Evolutionary conservation across 1,140 invertebrate species (phyloP).

Genomic region (Meloidogyne chitwoodi): DNA sequence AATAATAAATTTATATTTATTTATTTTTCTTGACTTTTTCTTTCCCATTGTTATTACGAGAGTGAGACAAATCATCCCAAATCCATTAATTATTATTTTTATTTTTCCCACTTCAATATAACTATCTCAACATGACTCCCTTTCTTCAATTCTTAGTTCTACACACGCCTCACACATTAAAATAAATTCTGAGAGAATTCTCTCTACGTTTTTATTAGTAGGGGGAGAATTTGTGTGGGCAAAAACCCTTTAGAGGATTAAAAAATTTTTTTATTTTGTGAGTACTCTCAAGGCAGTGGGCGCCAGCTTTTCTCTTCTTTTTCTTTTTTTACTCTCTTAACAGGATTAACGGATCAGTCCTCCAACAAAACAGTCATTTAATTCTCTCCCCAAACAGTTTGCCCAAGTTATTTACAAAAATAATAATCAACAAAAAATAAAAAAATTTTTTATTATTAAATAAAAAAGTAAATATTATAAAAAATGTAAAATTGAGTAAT

Average conservation of each 20-base stretch:
- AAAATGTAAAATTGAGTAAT: neutral
- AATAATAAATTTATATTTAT: neutral
- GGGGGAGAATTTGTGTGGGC: neutral
- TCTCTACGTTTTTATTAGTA: no score
- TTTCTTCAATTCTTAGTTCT: no score
- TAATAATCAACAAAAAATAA: neutral
- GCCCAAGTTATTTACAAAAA: neutral
- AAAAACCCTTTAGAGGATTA: neutral
- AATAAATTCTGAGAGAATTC: no score
- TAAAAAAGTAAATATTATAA: neutral
- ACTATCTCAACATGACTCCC: neutral
- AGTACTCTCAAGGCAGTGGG: neutral
- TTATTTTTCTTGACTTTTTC: neutral
- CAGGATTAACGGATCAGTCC: neutral
- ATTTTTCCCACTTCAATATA: neutral
- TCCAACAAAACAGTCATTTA: neutral
- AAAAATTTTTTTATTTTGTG: neutral
- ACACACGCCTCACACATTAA: no score
- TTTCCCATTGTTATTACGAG: neutral
- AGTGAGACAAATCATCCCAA: neutral
- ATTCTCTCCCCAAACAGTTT: neutral
- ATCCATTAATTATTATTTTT: neutral
- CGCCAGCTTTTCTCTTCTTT: neutral
- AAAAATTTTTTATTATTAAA: neutral
- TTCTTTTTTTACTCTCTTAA: neutral